Evolutionary conservation across 2,113 vertebrate genomes (phyloP).

Genomic region (Grallaria varia): DNA sequence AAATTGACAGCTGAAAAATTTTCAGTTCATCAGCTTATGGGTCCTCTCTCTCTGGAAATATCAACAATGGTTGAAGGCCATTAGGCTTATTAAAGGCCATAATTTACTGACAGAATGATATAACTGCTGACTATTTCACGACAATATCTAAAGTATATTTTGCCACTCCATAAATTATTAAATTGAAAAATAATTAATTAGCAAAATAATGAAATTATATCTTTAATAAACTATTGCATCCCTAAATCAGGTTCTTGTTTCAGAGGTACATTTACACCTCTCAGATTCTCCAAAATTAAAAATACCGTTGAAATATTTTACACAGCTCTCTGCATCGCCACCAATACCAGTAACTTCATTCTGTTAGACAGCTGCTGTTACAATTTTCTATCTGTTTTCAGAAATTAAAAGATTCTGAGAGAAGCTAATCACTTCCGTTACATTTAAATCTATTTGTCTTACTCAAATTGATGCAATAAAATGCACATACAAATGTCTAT

Average conservation of each 20-base stretch:
- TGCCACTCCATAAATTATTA: not conserved
- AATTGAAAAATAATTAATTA: constrained; percentile 14
- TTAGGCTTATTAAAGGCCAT: not conserved
- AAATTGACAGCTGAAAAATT: constrained; percentile 1
- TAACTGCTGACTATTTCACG: constrained; percentile 2
- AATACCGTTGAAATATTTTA: not conserved
- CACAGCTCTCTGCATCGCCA: not conserved
- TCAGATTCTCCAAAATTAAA: not conserved
- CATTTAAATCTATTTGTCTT: not conserved
- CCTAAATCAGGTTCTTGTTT: not conserved
- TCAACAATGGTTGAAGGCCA: not conserved
- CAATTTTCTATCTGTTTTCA: not conserved
- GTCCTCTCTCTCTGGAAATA: not conserved
- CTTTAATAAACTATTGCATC: not conserved
- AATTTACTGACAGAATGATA: not conserved
- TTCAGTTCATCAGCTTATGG: constrained; percentile 11
- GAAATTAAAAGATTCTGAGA: not conserved
- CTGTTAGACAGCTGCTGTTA: not conserved
- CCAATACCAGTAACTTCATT: not conserved
- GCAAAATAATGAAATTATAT: not conserved
- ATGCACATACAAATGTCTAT: not conserved
- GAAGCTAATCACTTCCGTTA: not conserved
- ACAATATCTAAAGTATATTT: constrained; percentile 21
- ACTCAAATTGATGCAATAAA: not conserved
- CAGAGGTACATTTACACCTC: not conserved